These are phyloP conservation scores for Drosophila monieri DNA, from an alignment of 2,888 invertebrate genomes.

Conservation along the genomic window DNA sequence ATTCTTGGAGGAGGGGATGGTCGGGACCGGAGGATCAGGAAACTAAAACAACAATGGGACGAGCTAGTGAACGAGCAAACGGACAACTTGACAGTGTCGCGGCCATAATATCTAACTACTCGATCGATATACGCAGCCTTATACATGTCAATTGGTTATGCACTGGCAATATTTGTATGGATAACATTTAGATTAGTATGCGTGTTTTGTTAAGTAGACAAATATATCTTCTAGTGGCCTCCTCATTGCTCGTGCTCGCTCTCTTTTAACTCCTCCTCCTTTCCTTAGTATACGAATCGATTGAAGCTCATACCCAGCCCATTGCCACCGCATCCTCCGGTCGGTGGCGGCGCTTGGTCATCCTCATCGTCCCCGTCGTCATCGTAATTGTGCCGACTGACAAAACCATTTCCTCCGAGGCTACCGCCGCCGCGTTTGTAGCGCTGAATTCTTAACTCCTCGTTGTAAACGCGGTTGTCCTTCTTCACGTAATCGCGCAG, in stretches of 20 bases:
- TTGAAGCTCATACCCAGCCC: conserved; percentile 81
- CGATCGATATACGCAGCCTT: conserved; percentile 17
- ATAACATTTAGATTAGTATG: conserved; percentile 49
- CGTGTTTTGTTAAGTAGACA: conserved; percentile 36
- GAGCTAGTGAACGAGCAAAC: conserved; percentile 26
- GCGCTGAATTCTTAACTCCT: conserved; percentile 78
- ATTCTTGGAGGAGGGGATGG: not conserved
- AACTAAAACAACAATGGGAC: conserved; percentile 21
- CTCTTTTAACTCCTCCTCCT: not conserved
- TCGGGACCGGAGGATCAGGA: not conserved
- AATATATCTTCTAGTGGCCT: conserved; percentile 31
- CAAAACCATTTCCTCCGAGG: conserved; percentile 28
- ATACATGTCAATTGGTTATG: conserved; percentile 23
- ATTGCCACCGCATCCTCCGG: conserved; percentile 82
- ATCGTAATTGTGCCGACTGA: conserved; percentile 58
- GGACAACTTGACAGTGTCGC: conserved; percentile 5
- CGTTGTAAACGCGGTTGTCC: conserved; percentile 80
- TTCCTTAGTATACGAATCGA: conserved; percentile 81
- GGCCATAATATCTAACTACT: conserved; percentile 19
- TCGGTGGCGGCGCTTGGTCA: conserved; percentile 81
- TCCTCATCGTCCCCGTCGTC: conserved; percentile 80
- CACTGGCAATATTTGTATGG: conserved; percentile 29
- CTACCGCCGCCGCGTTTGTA: conserved; percentile 62
- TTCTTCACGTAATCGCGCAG: conserved; percentile 81
- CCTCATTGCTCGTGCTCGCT: conserved; percentile 7